Conservation (phyloP, 2,888 invertebrate species). For the Rotaria macrura region DNA sequence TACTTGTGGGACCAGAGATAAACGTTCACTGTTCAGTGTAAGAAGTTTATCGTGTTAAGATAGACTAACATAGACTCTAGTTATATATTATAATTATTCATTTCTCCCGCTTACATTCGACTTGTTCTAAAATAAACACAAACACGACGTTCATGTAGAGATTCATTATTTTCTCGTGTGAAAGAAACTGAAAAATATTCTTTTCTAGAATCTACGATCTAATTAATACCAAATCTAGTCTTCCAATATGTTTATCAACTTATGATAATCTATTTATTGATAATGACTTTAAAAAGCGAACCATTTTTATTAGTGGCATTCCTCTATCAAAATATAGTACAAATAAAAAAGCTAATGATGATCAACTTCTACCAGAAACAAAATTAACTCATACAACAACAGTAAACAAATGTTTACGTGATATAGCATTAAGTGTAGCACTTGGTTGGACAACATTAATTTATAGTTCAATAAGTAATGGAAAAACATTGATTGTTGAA, state of each 20-base stretch:
- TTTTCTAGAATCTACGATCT: background rate
- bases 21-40: too few relatives aligned
- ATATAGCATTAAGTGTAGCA: background rate
- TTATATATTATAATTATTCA: too few relatives aligned
- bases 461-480: conserved; percentile 46
- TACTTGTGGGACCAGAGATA: too few relatives aligned
- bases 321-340: background rate
- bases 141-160: too few relatives aligned
- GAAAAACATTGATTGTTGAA: conserved; percentile 88
- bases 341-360: background rate
- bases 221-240: background rate
- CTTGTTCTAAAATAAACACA: too few relatives aligned
- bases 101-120: too few relatives aligned
- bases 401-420: background rate
- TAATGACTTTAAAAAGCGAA: conserved; percentile 17
- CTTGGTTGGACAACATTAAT: background rate
- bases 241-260: background rate
- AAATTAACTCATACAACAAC: background rate
- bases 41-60: too few relatives aligned
- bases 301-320: background rate
- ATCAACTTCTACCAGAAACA: background rate
- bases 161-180: too few relatives aligned
- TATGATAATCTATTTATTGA: background rate
- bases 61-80: too few relatives aligned
- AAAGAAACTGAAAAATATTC: background rate